Percentiles rank a stretch among this genome's conserved stretches.
Evolutionary conservation across 1,140 invertebrate genomes (phyloP).

Genomic region (Aphelenchoides besseyi): DNA sequence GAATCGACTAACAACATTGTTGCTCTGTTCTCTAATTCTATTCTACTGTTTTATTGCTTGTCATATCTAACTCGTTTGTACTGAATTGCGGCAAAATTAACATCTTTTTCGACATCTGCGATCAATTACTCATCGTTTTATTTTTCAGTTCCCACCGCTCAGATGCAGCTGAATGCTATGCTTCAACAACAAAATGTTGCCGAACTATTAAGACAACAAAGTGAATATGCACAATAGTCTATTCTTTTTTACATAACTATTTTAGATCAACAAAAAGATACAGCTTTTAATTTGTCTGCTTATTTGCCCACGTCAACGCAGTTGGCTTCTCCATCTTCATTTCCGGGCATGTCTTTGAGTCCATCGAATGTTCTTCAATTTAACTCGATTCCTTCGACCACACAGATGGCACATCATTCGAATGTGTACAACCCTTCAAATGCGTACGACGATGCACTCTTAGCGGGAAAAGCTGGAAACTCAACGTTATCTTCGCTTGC

Average conservation of each 20-base stretch:
- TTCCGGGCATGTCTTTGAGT: slow-evolving; percentile 8
- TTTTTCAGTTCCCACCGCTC: slow-evolving; percentile 21
- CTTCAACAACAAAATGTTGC: slow-evolving; percentile 36
- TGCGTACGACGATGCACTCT: slow-evolving; percentile 3
- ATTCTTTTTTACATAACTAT: not conserved
- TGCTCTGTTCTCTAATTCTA: too few species aligned
- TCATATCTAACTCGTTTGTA: not conserved
- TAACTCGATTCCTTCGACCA: not conserved
- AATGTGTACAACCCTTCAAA: not conserved
- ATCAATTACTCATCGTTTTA: not conserved
- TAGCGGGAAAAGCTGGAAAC: not conserved
- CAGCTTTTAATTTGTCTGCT: not conserved
- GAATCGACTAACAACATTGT: too few species aligned
- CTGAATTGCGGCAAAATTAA: too few species aligned
- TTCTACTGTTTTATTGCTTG: slow-evolving; percentile 5
- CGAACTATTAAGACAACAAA: slow-evolving; percentile 28
- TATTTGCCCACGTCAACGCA: slow-evolving; percentile 13
- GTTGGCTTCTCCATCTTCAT: slow-evolving; percentile 8
- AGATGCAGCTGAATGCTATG: slow-evolving; percentile 28
- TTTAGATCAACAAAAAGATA: slow-evolving; percentile 4
- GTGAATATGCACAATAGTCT: not conserved
- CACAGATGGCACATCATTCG: not conserved
- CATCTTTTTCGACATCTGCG: not conserved
- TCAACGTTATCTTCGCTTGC: not conserved
- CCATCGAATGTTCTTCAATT: not conserved